These are phyloP conservation scores for Aspidoscelis tigris DNA, from an alignment of 2,113 vertebrate genomes.

Conservation along the genomic window DNA sequence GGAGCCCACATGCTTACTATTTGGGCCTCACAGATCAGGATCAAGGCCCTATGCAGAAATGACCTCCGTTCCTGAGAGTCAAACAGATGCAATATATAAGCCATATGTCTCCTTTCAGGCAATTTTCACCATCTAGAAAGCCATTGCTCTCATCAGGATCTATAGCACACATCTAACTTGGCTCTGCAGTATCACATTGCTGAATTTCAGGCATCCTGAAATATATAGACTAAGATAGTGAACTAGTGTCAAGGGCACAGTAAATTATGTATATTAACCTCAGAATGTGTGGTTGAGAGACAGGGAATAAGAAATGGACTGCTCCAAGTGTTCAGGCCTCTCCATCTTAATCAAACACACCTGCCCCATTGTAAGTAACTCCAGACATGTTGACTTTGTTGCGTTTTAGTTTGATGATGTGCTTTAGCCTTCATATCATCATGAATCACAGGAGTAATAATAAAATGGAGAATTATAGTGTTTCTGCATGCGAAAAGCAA, in stretches of 20 bases:
- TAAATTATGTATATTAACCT: background rate
- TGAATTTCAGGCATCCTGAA: background rate
- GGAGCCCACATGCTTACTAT: too few relatives aligned
- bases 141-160: background rate
- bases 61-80: too few relatives aligned
- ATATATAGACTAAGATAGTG: too few relatives aligned
- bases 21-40: too few relatives aligned
- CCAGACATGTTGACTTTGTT: background rate
- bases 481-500: background rate
- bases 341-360: background rate
- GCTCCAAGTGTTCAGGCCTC: background rate
- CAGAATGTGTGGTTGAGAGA: background rate
- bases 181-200: too few relatives aligned
- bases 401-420: background rate
- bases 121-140: background rate
- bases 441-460: background rate
- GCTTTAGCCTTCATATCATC: background rate
- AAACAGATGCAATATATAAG: background rate
- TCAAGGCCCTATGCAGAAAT: background rate
- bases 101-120: background rate
- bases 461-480: background rate
- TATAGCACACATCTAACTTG: background rate
- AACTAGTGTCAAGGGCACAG: background rate
- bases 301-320: background rate
- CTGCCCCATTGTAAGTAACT: background rate